phyloP scores from a whole-genome alignment of 2,888 invertebrate species.

The Linhomoeus sp. region DNA sequence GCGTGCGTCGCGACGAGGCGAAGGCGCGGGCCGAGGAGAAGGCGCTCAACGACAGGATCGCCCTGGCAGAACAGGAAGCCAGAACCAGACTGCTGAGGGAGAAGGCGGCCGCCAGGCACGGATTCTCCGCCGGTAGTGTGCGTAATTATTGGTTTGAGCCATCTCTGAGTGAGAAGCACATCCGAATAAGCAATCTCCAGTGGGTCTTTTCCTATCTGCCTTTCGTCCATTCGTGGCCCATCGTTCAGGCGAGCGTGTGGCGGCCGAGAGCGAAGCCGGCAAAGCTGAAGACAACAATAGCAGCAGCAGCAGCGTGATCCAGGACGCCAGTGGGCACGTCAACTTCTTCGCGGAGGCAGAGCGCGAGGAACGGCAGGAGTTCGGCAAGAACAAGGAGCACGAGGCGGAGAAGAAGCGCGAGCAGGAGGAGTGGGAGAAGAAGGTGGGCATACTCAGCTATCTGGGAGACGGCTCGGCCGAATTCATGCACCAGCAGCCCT shows the following conservation, averaged over 20 bases:
- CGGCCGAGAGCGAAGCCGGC: no score
- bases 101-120: constrained; percentile 33
- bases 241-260: no score
- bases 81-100: constrained; percentile 49
- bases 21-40: constrained; percentile 76
- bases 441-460: constrained; percentile 85
- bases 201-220: no score
- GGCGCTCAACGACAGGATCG: constrained; percentile 39
- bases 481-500: no score
- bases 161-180: no score
- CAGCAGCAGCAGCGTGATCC: no score
- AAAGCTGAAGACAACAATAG: no score
- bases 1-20: constrained; percentile 83
- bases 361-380: constrained; percentile 31
- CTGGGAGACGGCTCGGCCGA: constrained; percentile 48
- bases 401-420: constrained; percentile 72
- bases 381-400: constrained; percentile 54
- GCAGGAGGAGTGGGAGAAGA: constrained; percentile 86
- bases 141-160: no score
- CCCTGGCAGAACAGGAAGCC: constrained; percentile 50
- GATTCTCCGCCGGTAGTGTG: not conserved
- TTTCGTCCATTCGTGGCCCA: no score
- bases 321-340: constrained; percentile 39
- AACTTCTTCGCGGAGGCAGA: constrained; percentile 72
- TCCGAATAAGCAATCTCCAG: no score